A percentile compares a stretch with the other conserved stretches of the same genome.
These are phyloP conservation scores for Teleopsis dalmanni DNA, from an alignment of 1,140 invertebrate genomes.

Conservation along the genomic window DNA sequence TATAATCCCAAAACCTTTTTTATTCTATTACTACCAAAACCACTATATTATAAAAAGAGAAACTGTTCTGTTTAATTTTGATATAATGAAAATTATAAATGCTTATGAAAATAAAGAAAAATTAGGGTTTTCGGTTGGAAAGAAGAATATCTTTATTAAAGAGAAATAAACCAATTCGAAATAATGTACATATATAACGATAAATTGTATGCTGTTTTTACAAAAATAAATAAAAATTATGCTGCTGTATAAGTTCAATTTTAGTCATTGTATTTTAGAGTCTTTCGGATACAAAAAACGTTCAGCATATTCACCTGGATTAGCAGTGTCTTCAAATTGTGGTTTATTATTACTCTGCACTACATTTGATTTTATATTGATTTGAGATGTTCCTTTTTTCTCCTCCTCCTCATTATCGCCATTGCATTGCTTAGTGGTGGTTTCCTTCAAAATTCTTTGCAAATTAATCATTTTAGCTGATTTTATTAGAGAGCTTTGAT, in stretches of 20 bases:
- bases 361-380: not conserved
- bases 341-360: not conserved
- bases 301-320: constrained; percentile 16
- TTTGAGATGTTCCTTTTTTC: not conserved
- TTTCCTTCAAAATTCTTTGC: not conserved
- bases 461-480: constrained; percentile 13
- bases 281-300: constrained; percentile 13
- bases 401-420: not conserved
- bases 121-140: too few relatives aligned
- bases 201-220: not conserved
- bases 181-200: too few relatives aligned
- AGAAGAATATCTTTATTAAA: too few relatives aligned
- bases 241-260: not conserved
- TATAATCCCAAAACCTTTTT: too few relatives aligned
- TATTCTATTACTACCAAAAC: too few relatives aligned
- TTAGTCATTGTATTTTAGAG: constrained; percentile 16
- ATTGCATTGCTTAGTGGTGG: not conserved
- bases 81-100: too few relatives aligned
- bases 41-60: too few relatives aligned
- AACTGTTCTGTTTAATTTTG: too few relatives aligned
- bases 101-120: too few relatives aligned
- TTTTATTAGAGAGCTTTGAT: constrained; percentile 11
- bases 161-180: too few relatives aligned
- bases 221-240: not conserved
- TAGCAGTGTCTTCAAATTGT: constrained; percentile 1